Conservation (phyloP, 2,113 vertebrate species). For the Corynorhinus townsendii region DNA sequence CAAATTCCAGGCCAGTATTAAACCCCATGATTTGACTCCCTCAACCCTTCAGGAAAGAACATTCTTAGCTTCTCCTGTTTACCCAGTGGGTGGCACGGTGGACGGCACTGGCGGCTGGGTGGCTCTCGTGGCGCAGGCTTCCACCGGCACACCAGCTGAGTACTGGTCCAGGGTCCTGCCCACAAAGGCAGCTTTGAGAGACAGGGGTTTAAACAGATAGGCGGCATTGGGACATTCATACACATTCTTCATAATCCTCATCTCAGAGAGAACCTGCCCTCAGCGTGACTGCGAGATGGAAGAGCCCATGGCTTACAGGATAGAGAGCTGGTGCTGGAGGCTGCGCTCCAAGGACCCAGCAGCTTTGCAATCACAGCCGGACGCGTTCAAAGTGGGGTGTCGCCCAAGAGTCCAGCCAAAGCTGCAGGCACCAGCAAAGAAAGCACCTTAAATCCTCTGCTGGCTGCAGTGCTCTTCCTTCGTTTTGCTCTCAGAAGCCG, state of each 20-base stretch:
- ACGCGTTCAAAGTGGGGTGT: neutral
- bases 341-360: neutral
- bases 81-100: neutral
- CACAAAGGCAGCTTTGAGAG: neutral
- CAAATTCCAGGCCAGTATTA: neutral
- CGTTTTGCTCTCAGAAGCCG: neutral
- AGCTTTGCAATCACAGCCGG: neutral
- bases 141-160: neutral
- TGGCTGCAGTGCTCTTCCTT: neutral
- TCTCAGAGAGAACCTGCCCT: neutral
- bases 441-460: neutral
- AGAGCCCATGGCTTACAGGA: neutral
- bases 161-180: neutral
- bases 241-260: no score
- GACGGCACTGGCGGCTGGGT: accelerated
- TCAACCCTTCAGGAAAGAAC: neutral
- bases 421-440: neutral
- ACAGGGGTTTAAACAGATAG: no score
- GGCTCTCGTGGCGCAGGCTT: neutral
- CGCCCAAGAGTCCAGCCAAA: neutral
- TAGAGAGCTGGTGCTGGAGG: neutral
- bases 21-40: neutral
- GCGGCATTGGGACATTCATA: no score
- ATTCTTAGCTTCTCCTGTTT: neutral
- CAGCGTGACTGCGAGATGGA: neutral